Base-by-base conservation (phyloP, 2,797 vertebrate species). In the Gymnothorax reevesii region DNA sequence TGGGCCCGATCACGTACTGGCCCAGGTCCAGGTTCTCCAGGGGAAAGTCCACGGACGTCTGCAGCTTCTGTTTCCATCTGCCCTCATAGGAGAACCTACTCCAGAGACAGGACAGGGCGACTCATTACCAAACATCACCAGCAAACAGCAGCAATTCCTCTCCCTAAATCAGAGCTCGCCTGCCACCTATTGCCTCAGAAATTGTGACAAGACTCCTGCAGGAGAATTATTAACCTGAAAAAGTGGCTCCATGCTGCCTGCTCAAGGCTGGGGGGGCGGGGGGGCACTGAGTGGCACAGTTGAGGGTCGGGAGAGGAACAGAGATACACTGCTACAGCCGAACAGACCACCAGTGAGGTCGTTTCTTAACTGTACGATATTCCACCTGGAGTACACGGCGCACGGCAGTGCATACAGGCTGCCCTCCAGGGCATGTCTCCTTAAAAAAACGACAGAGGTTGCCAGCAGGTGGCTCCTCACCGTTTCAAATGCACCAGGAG, bases 31-130 rank as follows among this genome's bases (percentile, higher is more conserved):
- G 97, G 90, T 89, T 95, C 92, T 99, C 98, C 88, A 98, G 92
- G 0, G 98, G 96, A 89, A 99, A 99, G 93, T 99, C 98, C 25
- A 99, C 99, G 20, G 95, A 94, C 0, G 98, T 98, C 87, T 99
- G 99, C 87, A 99, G 95, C 92, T 99, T 99, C 92, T 99, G 98
- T 88, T 99, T 98, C 99, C 98, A 99, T 85, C 98, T 95, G 79
- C 99, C 99, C 89, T 99, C 98, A 6, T 98, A 99, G 69, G 98
- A 99, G 93, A 99, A 99, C 89, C 99, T 97, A 88, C 13, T 59
- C 22, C 33, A 77, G 62, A 82, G 64, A 57, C 2, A 13, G n/a
- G 49, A 64, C 9, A 82, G 64, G 55, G 4, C 25, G 27, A 82
- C 80, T 27, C 33, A 20, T 15, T 66, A 5, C 62, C 62, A 66